Base-by-base conservation (phyloP, 2,113 vertebrate genomes). In the Proterorhinus semilunaris region DNA sequence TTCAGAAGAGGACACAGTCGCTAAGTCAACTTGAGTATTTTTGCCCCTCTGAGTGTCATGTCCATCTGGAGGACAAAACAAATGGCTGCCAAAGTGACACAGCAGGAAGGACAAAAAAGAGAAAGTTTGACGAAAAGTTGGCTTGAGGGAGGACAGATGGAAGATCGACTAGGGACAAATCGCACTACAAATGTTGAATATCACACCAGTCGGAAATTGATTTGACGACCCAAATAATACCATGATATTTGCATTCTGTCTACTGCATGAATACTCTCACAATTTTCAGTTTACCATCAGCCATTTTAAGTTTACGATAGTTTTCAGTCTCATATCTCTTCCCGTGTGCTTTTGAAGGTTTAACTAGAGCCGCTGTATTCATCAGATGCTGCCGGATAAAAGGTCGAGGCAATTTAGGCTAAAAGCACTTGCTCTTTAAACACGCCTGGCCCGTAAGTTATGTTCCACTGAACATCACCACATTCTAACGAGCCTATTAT, bases 21-120 rank as follows among this genome's bases (percentile, higher is more conserved):
- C 27, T 36, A 36, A 36, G 27, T 36, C 27, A 61, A n/a, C 36
- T 44, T 43, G 13, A 43, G 36, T 61, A 44, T 61, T 43, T 68
- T 70, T 77, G 73, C 57, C 47, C 74, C 36, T 10, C 53, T 42
- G 55, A 21, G 55, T 70, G 62, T 78, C 62, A 62, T 43, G 71
- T 76, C 68, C 79, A 72, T 77, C 73, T 86, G 61, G 27, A 65
- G 58, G n/a, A 72, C 64, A 50, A 68, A 71, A 47, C 43, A 65
- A 69, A 68, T 17, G 15, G 27, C 52, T 71, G 68, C 45, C 73
- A 42, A 54, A 62, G 62, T 52, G 46, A 73, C n/a, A n/a, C 4
- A 10, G 55, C 17, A 42, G 55, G 75, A 62, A 21, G 64, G 21
- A 42, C 51, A 59, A 46, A 57, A 47, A 5, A 58, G 15, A 17